A percentile compares a stretch with the other conserved stretches of the same genome.
Conservation (phyloP, 23 tunicate genomes). For the Styela clava region DNA sequence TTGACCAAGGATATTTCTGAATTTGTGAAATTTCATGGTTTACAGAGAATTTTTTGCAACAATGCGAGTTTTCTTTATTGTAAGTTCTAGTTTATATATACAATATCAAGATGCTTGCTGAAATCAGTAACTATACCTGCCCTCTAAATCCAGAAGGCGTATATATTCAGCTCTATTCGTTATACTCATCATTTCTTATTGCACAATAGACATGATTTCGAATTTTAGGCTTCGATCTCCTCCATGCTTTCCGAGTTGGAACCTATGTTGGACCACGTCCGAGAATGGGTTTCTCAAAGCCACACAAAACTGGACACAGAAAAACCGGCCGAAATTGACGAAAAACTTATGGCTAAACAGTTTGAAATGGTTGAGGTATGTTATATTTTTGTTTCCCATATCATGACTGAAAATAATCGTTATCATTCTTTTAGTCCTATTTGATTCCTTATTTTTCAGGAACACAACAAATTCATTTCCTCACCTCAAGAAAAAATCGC, state of each 20-base stretch:
- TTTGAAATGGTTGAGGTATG: conserved; percentile 12
- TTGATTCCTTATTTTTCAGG: not conserved
- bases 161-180: too few relatives aligned
- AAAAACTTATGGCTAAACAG: conserved; percentile 1
- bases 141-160: too few relatives aligned
- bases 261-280: conserved; percentile 11
- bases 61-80: too few relatives aligned
- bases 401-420: not conserved
- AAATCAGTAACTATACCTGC: too few relatives aligned
- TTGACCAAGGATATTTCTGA: too few relatives aligned
- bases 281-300: conserved; percentile 20
- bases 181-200: too few relatives aligned
- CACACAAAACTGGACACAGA: not conserved
- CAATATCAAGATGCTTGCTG: too few relatives aligned
- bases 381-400: not conserved
- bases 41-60: too few relatives aligned
- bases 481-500: conserved; percentile 13
- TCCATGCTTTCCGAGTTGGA: not conserved
- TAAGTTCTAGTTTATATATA: too few relatives aligned
- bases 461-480: conserved; percentile 17
- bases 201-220: too few relatives aligned
- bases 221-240: conserved; percentile 10
- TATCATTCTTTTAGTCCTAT: not conserved
- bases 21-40: too few relatives aligned
- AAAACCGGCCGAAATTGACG: conserved; percentile 17